Evolutionary conservation across 2,888 invertebrate genomes (phyloP).

Genomic region (Phaonia tiefii): DNA sequence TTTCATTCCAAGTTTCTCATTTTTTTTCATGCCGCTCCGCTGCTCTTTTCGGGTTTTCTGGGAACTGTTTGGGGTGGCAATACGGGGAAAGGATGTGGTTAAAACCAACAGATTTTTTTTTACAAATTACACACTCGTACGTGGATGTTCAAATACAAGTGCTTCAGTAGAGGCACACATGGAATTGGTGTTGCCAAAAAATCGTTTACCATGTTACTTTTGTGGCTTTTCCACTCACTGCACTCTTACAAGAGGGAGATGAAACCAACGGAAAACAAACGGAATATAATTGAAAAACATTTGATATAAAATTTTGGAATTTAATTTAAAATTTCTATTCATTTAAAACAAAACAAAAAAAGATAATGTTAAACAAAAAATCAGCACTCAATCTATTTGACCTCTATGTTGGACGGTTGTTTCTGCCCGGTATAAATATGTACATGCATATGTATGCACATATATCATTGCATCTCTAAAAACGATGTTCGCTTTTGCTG

Average conservation of each 20-base stretch:
- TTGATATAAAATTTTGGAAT: constrained; percentile 29
- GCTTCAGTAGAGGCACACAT: not conserved
- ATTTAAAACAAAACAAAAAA: constrained; percentile 5
- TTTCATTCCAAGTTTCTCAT: constrained; percentile 26
- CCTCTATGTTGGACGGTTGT: not conserved
- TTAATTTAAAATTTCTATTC: constrained; percentile 13
- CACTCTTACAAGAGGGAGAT: not conserved
- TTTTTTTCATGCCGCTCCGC: constrained; percentile 17
- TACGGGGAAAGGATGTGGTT: constrained; percentile 9
- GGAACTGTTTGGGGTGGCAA: constrained; percentile 6
- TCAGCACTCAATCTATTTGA: constrained; percentile 13
- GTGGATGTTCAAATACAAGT: constrained; percentile 33
- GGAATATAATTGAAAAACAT: constrained; percentile 11
- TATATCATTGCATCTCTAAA: constrained; percentile 18
- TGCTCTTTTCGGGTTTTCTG: not conserved
- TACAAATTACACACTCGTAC: not conserved
- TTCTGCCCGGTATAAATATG: too few species aligned
- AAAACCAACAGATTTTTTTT: constrained; percentile 16
- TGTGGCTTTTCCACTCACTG: constrained; percentile 77
- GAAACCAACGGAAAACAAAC: not conserved
- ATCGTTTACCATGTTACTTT: constrained; percentile 70
- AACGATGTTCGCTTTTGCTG: not conserved
- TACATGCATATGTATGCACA: not conserved
- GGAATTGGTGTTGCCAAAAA: constrained; percentile 37
- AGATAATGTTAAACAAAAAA: not conserved